These are phyloP conservation scores for Dendrolimus kikuchii DNA, from an alignment of 1,140 invertebrate species.

Conservation along the genomic window DNA sequence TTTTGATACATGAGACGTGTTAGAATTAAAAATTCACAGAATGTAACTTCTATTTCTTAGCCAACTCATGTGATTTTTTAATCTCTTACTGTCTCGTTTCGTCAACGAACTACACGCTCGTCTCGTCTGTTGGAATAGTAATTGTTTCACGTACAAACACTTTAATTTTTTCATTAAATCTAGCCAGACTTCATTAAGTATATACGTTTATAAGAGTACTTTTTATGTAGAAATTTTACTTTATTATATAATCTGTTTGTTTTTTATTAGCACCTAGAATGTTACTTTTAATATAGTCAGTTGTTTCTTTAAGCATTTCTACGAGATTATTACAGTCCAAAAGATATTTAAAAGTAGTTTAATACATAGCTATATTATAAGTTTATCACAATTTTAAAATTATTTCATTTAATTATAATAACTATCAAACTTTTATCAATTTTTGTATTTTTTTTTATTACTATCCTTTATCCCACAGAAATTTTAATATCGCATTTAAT, in stretches of 20 bases:
- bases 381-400: too few relatives aligned
- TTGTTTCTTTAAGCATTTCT: too few relatives aligned
- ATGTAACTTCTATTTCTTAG: conserved; percentile 8
- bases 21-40: neutral
- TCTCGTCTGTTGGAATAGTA: conserved; percentile 9
- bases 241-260: conserved; percentile 6
- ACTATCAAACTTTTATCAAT: too few relatives aligned
- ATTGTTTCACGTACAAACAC: conserved; percentile 22
- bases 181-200: neutral
- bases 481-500: too few relatives aligned
- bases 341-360: too few relatives aligned
- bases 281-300: too few relatives aligned
- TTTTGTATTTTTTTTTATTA: too few relatives aligned
- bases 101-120: neutral
- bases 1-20: neutral
- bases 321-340: too few relatives aligned
- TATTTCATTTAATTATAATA: too few relatives aligned
- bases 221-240: conserved; percentile 6
- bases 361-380: too few relatives aligned
- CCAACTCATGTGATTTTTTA: conserved; percentile 16
- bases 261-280: neutral
- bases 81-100: conserved; percentile 17
- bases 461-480: too few relatives aligned
- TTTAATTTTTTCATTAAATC: conserved; percentile 14
- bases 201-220: conserved; percentile 6